Evolutionary conservation across 92 coral and sea anemone genomes (phyloP), one percentile per base, ranked within the genome.

Genomic region (Zoanthus sociatus): DNA sequence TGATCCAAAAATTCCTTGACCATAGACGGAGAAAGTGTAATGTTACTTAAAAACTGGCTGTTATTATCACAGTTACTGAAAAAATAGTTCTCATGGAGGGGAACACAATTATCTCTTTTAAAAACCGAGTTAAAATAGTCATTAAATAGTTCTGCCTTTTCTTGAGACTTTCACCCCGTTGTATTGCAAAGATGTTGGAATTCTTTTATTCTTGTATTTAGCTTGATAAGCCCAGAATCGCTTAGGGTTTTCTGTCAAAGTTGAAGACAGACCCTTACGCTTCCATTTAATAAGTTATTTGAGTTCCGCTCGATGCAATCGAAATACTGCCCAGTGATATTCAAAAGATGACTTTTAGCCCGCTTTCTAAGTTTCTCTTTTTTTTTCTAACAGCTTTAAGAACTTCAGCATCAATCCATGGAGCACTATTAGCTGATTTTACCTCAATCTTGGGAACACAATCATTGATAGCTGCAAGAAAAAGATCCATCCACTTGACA

Each of bases 201-300:
- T 67, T 75, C 84, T 45, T 77, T 81, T 90, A n/a, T 71, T 79
- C 88, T 90, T 90, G 42, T 73, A 79, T 82, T 71, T 58, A 58
- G 87, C 72, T 73, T 73, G 73, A 81, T 79, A 87, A 79, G 88
- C 75, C 93, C 88, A 90, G 50, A 90, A 90, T 72, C 90, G 93
- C 88, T 82, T 82, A 17, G 42, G 42, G 3, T 33, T 33, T 33
- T 33, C 42, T 0, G 42, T 33, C 42, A 33, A 0, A 33, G 42
- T 90, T 60, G 79, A 71, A 73, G 87, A 77, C 76, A 90, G 88
- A 64, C 83, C 71, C 18, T 90, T 81, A 21, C 72, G 81, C 76
- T 90, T 82, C 71, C 76, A 79, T 76, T 79, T 73, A 61, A 85
- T 90, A 18, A 89, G 77, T 47, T 50, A 76, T 45, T 89, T 89